Conservation (phyloP, 2,113 vertebrate species). For the Passer domesticus region DNA sequence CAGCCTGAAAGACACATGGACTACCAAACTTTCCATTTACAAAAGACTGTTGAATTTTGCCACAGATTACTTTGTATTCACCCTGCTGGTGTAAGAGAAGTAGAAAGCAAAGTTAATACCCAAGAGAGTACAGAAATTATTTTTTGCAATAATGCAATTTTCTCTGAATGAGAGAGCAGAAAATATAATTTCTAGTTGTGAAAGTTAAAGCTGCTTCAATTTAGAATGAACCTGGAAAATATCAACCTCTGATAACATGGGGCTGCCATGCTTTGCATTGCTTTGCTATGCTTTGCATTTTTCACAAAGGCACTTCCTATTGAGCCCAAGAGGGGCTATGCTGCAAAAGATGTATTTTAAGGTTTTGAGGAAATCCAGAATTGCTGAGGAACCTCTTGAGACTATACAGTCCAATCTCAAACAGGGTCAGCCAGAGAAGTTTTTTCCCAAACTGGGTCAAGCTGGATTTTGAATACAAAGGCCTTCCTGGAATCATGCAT, state of each 20-base stretch:
- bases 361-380: background rate
- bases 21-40: background rate
- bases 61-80: background rate
- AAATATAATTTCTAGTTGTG: background rate
- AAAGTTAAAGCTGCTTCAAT: background rate
- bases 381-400: background rate
- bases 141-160: background rate
- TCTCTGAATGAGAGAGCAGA: background rate
- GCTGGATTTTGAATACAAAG: background rate
- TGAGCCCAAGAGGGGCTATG: background rate
- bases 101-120: background rate
- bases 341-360: background rate
- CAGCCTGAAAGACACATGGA: background rate
- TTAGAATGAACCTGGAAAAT: background rate
- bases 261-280: background rate
- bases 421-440: background rate
- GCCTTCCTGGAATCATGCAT: background rate
- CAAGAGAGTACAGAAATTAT: background rate
- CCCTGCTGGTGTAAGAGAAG: background rate
- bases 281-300: background rate
- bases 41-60: background rate
- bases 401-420: background rate
- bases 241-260: background rate
- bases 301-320: background rate
- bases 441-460: background rate